phyloP scores from a whole-genome alignment of 2,113 vertebrate genomes.

The Hippocampus abdominalis region DNA sequence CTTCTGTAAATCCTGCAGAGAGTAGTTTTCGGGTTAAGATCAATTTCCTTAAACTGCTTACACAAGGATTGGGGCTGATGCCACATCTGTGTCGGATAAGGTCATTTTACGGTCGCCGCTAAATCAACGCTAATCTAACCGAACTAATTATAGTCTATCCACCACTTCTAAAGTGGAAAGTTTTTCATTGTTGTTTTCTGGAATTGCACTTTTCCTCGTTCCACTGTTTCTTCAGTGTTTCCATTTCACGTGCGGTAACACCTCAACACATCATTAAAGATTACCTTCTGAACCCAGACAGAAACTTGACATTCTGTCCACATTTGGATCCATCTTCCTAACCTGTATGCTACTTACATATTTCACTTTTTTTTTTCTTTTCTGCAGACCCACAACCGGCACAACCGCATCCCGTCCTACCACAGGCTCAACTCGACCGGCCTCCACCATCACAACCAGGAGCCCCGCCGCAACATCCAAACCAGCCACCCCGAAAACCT shows the following conservation, averaged over 20 bases:
- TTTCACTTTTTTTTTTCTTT: neutral
- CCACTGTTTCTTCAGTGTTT: neutral
- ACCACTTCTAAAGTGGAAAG: neutral
- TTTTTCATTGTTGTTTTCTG: neutral
- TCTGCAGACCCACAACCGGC: slow-evolving; percentile 52
- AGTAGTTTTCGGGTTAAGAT: neutral
- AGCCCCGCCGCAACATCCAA: slow-evolving; percentile 48
- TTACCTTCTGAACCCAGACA: slow-evolving; percentile 6
- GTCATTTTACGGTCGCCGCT: slow-evolving; percentile 24
- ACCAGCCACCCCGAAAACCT: slow-evolving; percentile 58
- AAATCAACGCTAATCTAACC: slow-evolving; percentile 8
- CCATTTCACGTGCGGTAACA: neutral
- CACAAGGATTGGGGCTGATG: slow-evolving; percentile 11
- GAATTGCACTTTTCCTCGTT: neutral
- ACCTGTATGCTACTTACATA: neutral
- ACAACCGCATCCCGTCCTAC: slow-evolving; percentile 59
- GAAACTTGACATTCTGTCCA: neutral
- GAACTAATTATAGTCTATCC: slow-evolving; percentile 1
- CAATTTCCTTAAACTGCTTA: slow-evolving; percentile 6
- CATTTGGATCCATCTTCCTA: neutral
- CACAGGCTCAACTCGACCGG: slow-evolving; percentile 45
- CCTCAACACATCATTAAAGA: slow-evolving; percentile 1
- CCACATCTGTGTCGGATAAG: slow-evolving; percentile 10
- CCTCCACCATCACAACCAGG: slow-evolving; percentile 34
- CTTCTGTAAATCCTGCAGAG: neutral